Conservation (phyloP, 2,113 vertebrate species). For the Phoenicopterus ruber region DNA sequence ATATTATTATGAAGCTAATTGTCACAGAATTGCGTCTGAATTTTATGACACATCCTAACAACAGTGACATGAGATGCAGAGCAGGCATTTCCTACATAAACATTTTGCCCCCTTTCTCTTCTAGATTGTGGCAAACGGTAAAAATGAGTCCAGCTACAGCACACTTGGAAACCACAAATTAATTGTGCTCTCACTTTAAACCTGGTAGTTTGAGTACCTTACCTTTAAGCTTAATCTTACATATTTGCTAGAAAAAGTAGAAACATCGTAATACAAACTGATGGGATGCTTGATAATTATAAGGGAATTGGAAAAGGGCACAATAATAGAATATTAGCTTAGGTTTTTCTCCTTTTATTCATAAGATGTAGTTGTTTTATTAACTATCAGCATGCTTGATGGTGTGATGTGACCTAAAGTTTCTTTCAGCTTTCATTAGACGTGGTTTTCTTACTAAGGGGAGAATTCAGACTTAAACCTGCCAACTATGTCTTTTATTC, state of each 20-base stretch:
- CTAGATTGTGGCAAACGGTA: neutral
- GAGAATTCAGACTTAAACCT: conserved; percentile 34
- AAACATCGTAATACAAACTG: neutral
- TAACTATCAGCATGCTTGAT: neutral
- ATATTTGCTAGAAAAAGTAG: neutral
- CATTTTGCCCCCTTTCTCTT: neutral
- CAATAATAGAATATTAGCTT: neutral
- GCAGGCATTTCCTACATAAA: neutral
- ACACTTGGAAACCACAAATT: neutral
- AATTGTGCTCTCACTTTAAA: neutral
- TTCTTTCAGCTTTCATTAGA: conserved; percentile 5
- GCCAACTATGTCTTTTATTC: neutral
- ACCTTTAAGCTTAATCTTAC: neutral
- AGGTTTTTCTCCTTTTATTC: conserved; percentile 18
- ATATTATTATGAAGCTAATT: conserved; percentile 32
- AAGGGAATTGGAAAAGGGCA: neutral
- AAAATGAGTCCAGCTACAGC: neutral
- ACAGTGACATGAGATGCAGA: neutral
- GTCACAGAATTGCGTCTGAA: conserved; percentile 2
- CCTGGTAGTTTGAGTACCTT: neutral
- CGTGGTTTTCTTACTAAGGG: neutral
- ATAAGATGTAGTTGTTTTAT: neutral
- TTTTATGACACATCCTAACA: conserved; percentile 1
- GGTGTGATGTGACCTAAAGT: neutral
- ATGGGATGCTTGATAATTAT: neutral